Conservation (phyloP, 92 coral and sea anemone species). For the Zoanthus solanderi region DNA sequence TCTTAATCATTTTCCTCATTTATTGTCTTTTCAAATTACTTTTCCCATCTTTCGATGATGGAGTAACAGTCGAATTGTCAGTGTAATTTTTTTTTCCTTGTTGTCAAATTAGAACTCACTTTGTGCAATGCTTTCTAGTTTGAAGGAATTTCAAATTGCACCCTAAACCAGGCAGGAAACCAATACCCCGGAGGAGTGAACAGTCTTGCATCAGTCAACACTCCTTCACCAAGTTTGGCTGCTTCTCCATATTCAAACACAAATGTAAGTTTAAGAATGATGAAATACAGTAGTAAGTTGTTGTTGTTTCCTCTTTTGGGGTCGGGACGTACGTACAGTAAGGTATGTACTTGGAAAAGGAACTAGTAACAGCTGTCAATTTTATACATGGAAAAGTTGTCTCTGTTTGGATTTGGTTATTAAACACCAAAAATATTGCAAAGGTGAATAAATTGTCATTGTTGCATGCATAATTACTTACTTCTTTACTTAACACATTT, state of each 20-base stretch:
- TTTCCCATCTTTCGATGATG: no score
- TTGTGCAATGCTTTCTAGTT: neutral
- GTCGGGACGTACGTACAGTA: neutral
- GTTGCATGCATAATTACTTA: no score
- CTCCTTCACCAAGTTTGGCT: slow-evolving; percentile 25
- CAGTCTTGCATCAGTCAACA: slow-evolving; percentile 1
- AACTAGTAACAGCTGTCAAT: no score
- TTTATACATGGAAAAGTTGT: no score
- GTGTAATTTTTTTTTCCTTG: no score
- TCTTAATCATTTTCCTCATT: no score
- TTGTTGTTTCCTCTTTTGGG: neutral
- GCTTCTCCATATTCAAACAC: neutral
- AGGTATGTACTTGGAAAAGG: neutral
- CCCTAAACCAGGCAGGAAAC: neutral
- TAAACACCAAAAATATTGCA: no score
- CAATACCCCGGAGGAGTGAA: neutral
- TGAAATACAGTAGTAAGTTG: neutral
- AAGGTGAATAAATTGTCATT: no score
- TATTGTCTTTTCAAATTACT: no score
- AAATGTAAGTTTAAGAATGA: slow-evolving; percentile 6
- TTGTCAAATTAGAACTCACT: neutral
- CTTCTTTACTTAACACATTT: no score
- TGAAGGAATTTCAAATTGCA: slow-evolving; percentile 7
- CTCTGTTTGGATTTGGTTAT: no score
- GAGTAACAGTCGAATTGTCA: no score